These are phyloP conservation scores for Drosophila affinis DNA, from an alignment of 2,888 invertebrate genomes.

Conservation along the genomic window DNA sequence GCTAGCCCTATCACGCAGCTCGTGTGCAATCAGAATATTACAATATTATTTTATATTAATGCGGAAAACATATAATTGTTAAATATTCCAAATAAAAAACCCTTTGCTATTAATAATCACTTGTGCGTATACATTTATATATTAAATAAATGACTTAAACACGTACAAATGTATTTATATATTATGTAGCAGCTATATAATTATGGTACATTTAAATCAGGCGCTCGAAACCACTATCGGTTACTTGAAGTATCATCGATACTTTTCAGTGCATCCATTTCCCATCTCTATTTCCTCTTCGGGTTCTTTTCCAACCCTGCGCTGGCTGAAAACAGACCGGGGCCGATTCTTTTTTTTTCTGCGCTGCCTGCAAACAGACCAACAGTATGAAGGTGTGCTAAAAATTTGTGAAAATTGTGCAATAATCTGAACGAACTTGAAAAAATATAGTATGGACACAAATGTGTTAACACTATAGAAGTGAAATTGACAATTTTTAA, in stretches of 20 bases:
- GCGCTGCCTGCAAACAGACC: slow-evolving; percentile 80
- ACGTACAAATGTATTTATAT: too few relatives aligned
- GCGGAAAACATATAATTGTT: too few relatives aligned
- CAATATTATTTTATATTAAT: too few relatives aligned
- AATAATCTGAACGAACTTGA: slow-evolving; percentile 32
- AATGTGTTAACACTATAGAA: slow-evolving; percentile 21
- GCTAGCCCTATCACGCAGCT: too few relatives aligned
- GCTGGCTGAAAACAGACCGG: slow-evolving; percentile 76
- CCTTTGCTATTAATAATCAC: too few relatives aligned
- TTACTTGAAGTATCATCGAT: slow-evolving; percentile 15
- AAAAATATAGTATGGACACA: slow-evolving; percentile 48
- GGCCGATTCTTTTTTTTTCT: slow-evolving; percentile 81
- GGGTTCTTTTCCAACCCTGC: slow-evolving; percentile 78
- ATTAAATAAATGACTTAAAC: too few relatives aligned
- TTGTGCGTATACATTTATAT: too few relatives aligned
- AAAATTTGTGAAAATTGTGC: slow-evolving; percentile 59
- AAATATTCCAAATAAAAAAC: too few relatives aligned
- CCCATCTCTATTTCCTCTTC: slow-evolving; percentile 37
- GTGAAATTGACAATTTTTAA: slow-evolving; percentile 15
- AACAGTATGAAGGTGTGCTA: slow-evolving; percentile 82
- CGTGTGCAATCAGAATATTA: too few relatives aligned
- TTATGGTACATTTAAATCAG: too few relatives aligned
- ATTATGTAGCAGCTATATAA: too few relatives aligned
- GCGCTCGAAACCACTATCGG: too few relatives aligned
- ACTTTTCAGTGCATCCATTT: not conserved